Conservation (phyloP, 2,797 vertebrate genomes). For the Enteromius afrohamiltoni region DNA sequence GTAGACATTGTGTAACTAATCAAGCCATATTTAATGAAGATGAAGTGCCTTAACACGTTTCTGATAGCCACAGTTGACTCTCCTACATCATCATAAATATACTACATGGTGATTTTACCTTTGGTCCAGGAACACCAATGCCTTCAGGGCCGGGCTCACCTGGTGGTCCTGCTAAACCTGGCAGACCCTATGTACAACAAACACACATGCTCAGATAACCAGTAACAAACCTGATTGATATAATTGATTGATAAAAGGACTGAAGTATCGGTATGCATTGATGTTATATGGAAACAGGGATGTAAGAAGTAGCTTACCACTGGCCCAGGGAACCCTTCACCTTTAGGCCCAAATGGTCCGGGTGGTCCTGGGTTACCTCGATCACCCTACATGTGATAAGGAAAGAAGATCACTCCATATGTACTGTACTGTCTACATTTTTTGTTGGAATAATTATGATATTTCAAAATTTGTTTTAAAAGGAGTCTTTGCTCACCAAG, state of each 20-base stretch:
- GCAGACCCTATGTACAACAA: conserved; percentile 77
- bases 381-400: conserved; percentile 78
- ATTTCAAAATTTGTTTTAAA: neutral
- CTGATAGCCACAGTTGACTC: neutral
- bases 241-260: no score
- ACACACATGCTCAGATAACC: neutral
- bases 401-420: neutral
- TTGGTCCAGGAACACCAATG: conserved; percentile 86
- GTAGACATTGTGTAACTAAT: neutral
- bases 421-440: neutral
- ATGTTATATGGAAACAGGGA: neutral
- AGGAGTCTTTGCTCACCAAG: neutral
- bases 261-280: neutral
- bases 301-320: conserved; percentile 74
- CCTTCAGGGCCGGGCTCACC: conserved; percentile 87
- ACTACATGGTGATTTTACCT: conserved; percentile 72
- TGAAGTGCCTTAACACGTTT: neutral
- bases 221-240: neutral
- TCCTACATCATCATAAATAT: neutral
- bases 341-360: conserved; percentile 86
- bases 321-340: conserved; percentile 85
- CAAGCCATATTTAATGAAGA: neutral
- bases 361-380: conserved; percentile 79
- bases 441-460: neutral
- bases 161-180: conserved; percentile 78